These are phyloP conservation scores for Sinosuthora webbiana DNA, from an alignment of 2,113 vertebrate genomes.

Conservation along the genomic window DNA sequence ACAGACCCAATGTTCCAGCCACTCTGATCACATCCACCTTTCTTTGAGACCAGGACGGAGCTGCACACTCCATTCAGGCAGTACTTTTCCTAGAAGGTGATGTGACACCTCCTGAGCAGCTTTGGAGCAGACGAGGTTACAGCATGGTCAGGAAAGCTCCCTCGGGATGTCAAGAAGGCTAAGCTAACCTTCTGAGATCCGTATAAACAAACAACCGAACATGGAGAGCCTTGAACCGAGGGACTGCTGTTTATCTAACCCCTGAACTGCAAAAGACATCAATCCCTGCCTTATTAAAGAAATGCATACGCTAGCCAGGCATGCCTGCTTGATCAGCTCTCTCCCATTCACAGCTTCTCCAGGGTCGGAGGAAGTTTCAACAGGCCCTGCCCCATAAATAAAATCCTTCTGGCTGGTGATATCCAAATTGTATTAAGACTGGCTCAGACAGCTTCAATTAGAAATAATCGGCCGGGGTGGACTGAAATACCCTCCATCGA, in stretches of 20 bases:
- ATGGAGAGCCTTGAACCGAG: constrained; percentile 72
- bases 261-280: constrained; percentile 70
- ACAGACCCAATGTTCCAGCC: not conserved
- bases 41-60: not conserved
- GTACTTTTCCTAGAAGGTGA: not conserved
- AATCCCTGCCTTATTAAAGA: constrained; percentile 75
- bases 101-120: constrained; percentile 2
- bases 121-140: constrained; percentile 52
- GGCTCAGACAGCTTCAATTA: constrained; percentile 69
- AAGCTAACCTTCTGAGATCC: constrained; percentile 69
- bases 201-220: constrained; percentile 73
- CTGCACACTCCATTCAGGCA: not conserved
- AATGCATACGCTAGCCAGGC: constrained; percentile 43
- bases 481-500: constrained; percentile 11
- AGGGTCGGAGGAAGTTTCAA: constrained; percentile 71
- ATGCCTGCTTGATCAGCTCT: constrained; percentile 46
- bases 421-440: constrained; percentile 65
- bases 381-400: constrained; percentile 66
- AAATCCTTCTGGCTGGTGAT: constrained; percentile 66
- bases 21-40: not conserved
- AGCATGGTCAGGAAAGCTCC: constrained; percentile 60
- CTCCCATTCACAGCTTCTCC: constrained; percentile 66
- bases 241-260: constrained; percentile 75
- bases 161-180: constrained; percentile 46
- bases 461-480: constrained; percentile 5